Base-by-base conservation (phyloP, 2,113 vertebrate species). In the Bucco capensis region DNA sequence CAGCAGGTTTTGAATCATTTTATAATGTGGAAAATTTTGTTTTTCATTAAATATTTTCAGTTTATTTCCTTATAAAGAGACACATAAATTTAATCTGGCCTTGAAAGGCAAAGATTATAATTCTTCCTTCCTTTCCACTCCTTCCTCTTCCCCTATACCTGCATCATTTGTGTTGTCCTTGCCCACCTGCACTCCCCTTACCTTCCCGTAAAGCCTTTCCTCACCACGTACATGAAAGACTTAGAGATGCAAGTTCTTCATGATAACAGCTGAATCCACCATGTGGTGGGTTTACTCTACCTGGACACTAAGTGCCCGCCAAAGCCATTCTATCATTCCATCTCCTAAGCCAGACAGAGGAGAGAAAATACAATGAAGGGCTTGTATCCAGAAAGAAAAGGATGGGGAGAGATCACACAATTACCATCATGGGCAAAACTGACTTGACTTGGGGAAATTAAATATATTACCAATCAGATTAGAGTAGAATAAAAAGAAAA, bases 111-210 rank as follows among this genome's bases (percentile, higher is more conserved):
- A 31, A 60, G 3, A 11, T 88, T 24, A 60, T 38, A 53, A 66
- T 31, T 44, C 1, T 37, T 2, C 31, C 19, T 67, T 54, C 12
- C 4, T 65, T 72, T 83, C 64, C 10, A 3, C 67, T 80, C 22
- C 4, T n/a, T 61, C 24, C 5, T 69, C 4, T 60, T 61, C 21
- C 11, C 13, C 5, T 6, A 46, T 1, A 2, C 6, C n/a, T 30
- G 5, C 49, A 31, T 42, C 5, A 4, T 75, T 53, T 53, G 13
- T 53, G 27, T 19, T 53, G 18, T 3, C 9, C 11, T 8, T 4
- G 1, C 30, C 30, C 33, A 49, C 2, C 0, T 5, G 6, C 2
- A 1, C 4, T 3, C 12, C 2, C 5, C 24, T 8, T 6, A 2
- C 38, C 14, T 54, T 76, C 13, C n/a, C 1, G 0, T 57, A 53